Evolutionary conservation across 2,888 invertebrate species (phyloP).

Genomic region (Agrypnus murinus): DNA sequence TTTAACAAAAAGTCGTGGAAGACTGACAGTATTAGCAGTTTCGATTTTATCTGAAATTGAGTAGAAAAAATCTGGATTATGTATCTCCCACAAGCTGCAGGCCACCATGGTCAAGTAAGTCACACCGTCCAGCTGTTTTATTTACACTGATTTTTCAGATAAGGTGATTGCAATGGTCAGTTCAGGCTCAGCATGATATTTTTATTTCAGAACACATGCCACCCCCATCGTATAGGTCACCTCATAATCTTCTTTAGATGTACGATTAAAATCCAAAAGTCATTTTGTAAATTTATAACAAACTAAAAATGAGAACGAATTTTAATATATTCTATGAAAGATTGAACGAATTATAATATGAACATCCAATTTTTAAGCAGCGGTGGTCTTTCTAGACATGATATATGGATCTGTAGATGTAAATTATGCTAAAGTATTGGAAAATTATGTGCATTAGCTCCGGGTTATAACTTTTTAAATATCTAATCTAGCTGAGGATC

Average conservation of each 20-base stretch:
- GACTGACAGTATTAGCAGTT: conserved; percentile 12
- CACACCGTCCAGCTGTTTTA: conserved; percentile 41
- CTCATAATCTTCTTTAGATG: too few species aligned
- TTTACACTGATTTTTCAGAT: conserved; percentile 37
- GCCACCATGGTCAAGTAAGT: conserved; percentile 46
- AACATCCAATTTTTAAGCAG: conserved; percentile 33
- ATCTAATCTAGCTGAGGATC: conserved; percentile 6
- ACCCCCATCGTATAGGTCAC: not conserved
- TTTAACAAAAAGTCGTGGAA: conserved; percentile 2
- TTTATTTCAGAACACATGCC: not conserved
- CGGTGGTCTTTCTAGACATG: conserved; percentile 35
- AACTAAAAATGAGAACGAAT: not conserved
- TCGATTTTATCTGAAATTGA: conserved; percentile 41
- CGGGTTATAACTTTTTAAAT: conserved; percentile 18
- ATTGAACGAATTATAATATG: not conserved
- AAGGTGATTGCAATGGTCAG: conserved; percentile 24
- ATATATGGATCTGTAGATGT: conserved; percentile 39
- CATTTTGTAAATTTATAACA: not conserved
- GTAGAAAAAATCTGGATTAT: conserved; percentile 19
- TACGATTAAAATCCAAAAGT: conserved; percentile 2
- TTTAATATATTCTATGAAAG: not conserved
- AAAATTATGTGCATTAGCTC: conserved; percentile 31
- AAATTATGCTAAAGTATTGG: conserved; percentile 41
- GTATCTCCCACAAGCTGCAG: conserved; percentile 33
- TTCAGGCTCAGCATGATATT: conserved; percentile 14